Percentiles rank a stretch among this genome's conserved stretches.
These are phyloP conservation scores for Xylophagus ater DNA, from an alignment of 2,888 invertebrate species.

Conservation along the genomic window DNA sequence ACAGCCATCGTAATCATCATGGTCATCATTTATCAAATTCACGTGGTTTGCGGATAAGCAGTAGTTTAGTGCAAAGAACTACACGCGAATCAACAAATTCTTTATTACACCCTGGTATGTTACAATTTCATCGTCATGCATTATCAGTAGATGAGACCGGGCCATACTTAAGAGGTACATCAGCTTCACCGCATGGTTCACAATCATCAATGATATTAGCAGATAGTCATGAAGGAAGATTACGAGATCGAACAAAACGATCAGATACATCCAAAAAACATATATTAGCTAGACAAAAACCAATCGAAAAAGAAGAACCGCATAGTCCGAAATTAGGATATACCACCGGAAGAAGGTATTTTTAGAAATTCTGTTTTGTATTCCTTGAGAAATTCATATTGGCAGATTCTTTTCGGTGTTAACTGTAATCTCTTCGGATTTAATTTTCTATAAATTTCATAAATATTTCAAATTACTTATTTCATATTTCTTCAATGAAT, in stretches of 20 bases:
- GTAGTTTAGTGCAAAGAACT: constrained; percentile 33
- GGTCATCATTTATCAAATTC: constrained; percentile 27
- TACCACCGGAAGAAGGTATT: constrained; percentile 28
- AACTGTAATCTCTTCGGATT: not conserved
- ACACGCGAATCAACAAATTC: constrained; percentile 33
- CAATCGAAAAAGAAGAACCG: constrained; percentile 55
- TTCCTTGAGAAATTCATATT: not conserved
- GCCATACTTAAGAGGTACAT: constrained; percentile 27
- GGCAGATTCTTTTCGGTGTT: not conserved
- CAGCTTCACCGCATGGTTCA: constrained; percentile 15
- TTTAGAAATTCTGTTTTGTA: constrained; percentile 14
- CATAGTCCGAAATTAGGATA: constrained; percentile 14
- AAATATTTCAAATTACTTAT: not conserved
- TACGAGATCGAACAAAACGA: constrained; percentile 48
- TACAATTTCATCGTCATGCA: constrained; percentile 59
- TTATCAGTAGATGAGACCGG: constrained; percentile 70
- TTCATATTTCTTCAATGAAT: not conserved
- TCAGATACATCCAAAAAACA: constrained; percentile 58
- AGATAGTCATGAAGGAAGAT: constrained; percentile 34
- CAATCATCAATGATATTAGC: constrained; percentile 16
- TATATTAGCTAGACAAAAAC: constrained; percentile 62
- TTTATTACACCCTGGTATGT: constrained; percentile 49
- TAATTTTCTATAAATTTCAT: not conserved
- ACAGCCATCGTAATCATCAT: constrained; percentile 27
- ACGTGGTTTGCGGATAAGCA: constrained; percentile 29